Conservation (phyloP, 2,888 invertebrate species). For the Coelinius sp. region DNA sequence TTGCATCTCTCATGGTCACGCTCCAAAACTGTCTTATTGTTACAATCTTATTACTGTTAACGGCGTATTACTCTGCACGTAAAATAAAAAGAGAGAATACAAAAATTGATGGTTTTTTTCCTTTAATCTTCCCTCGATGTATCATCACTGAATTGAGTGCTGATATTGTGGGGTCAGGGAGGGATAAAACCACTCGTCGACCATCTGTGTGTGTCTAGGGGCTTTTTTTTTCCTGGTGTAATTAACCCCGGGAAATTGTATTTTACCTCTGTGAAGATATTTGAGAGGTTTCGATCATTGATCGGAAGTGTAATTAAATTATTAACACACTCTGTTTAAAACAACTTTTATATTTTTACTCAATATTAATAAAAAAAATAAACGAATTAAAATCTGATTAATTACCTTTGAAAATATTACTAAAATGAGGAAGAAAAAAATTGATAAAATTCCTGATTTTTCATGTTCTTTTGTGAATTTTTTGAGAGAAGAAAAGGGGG, state of each 20-base stretch:
- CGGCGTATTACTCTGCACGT: slow-evolving; percentile 54
- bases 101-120: slow-evolving; percentile 44
- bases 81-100: slow-evolving; percentile 5
- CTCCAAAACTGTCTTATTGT: slow-evolving; percentile 69
- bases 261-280: neutral
- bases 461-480: too few relatives aligned
- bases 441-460: too few relatives aligned
- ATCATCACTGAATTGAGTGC: slow-evolving; percentile 1
- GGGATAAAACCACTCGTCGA: neutral
- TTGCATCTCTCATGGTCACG: slow-evolving; percentile 60
- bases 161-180: slow-evolving; percentile 29
- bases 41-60: slow-evolving; percentile 65
- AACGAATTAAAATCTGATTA: too few relatives aligned
- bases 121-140: slow-evolving; percentile 43
- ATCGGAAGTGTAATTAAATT: slow-evolving; percentile 26
- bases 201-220: neutral
- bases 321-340: slow-evolving; percentile 63
- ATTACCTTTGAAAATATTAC: too few relatives aligned
- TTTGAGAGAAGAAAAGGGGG: too few relatives aligned
- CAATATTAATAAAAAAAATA: too few relatives aligned
- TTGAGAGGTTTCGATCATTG: slow-evolving; percentile 16
- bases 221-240: neutral
- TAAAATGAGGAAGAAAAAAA: too few relatives aligned
- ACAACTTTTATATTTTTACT: too few relatives aligned
- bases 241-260: neutral